Conservation (phyloP, 2,113 vertebrate species). For the Ahaetulla prasina region DNA sequence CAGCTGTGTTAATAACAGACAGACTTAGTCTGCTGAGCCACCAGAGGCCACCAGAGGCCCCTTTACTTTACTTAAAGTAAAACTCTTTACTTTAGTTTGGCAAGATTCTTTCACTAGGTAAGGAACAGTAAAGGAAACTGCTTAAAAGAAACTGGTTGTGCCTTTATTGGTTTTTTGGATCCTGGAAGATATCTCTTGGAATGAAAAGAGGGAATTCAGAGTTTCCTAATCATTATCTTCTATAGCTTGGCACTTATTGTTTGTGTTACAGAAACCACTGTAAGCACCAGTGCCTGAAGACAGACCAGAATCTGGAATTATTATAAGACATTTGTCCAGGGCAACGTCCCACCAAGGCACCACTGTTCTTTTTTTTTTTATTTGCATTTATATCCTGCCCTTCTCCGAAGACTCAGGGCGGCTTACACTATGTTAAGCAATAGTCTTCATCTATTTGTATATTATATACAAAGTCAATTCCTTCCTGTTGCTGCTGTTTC, state of each 20-base stretch:
- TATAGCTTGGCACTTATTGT: not conserved
- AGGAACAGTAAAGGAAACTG: not conserved
- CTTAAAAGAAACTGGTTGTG: not conserved
- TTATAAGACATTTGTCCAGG: not conserved
- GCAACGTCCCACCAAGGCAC: not conserved
- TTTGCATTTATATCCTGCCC: too few relatives aligned
- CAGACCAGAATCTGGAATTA: not conserved
- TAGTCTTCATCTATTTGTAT: too few relatives aligned
- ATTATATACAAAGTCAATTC: too few relatives aligned
- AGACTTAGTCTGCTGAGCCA: too few relatives aligned
- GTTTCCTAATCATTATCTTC: conserved; percentile 2
- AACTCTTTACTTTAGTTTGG: not conserved
- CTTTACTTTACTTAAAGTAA: too few relatives aligned
- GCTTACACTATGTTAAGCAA: too few relatives aligned
- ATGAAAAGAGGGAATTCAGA: not conserved
- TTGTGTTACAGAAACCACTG: not conserved
- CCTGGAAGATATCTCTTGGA: not conserved
- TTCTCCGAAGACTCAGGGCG: too few relatives aligned
- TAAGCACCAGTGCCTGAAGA: not conserved
- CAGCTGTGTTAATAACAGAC: too few relatives aligned
- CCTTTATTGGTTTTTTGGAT: not conserved
- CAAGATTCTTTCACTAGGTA: not conserved
- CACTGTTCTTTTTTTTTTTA: too few relatives aligned
- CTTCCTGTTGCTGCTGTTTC: not conserved
- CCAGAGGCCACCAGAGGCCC: too few relatives aligned